phyloP scores from a whole-genome alignment of 2,888 invertebrate genomes.

The Drosophila macrothrix region DNA sequence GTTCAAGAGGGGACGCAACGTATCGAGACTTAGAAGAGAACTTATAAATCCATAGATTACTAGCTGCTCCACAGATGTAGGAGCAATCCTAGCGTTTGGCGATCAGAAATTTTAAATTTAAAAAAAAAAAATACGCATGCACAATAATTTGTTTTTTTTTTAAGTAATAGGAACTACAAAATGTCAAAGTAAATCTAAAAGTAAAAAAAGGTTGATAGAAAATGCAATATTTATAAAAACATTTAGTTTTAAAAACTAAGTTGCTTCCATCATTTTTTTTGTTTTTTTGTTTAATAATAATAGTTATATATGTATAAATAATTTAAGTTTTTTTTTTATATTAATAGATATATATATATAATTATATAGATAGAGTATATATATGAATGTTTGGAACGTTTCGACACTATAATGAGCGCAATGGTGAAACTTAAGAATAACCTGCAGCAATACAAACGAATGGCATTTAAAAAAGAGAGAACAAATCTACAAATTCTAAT shows the following conservation, averaged over 20 bases:
- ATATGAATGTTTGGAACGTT: slow-evolving; percentile 36
- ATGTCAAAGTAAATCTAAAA: slow-evolving; percentile 31
- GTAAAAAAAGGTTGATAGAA: slow-evolving; percentile 52
- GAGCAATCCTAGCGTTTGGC: slow-evolving; percentile 2
- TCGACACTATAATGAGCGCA: slow-evolving; percentile 50
- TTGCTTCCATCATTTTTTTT: slow-evolving; percentile 39
- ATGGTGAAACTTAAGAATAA: slow-evolving; percentile 61
- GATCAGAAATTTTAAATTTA: neutral
- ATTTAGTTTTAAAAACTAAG: slow-evolving; percentile 49
- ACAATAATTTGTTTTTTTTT: slow-evolving; percentile 18
- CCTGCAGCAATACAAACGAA: slow-evolving; percentile 71
- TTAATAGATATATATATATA: slow-evolving; percentile 39
- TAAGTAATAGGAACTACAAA: slow-evolving; percentile 36
- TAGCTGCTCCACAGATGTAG: slow-evolving; percentile 9
- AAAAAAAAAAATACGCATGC: slow-evolving; percentile 69
- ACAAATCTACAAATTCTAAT: slow-evolving; percentile 77
- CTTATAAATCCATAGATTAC: slow-evolving; percentile 9
- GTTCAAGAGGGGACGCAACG: slow-evolving; percentile 34
- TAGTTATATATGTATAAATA: slow-evolving; percentile 47
- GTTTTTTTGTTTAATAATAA: slow-evolving; percentile 32
- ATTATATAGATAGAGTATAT: slow-evolving; percentile 25
- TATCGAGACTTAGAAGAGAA: slow-evolving; percentile 12
- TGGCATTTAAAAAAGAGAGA: slow-evolving; percentile 27
- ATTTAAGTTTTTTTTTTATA: slow-evolving; percentile 45
- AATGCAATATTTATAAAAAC: slow-evolving; percentile 57